A percentile compares a stretch with the other conserved stretches of the same genome.
These are phyloP conservation scores for Tipula helvola DNA, from an alignment of 2,888 invertebrate genomes.

Conservation along the genomic window DNA sequence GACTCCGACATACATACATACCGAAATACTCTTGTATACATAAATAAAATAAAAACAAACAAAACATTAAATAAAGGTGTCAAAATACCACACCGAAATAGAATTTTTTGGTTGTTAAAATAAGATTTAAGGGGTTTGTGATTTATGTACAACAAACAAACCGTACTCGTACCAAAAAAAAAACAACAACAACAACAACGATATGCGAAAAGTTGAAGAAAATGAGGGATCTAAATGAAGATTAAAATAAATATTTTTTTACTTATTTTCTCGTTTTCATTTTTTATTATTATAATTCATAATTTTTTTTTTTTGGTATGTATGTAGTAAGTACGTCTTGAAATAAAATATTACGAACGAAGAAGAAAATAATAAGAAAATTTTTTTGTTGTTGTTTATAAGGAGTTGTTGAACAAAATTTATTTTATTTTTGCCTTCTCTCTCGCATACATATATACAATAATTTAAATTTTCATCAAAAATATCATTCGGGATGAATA, in stretches of 20 bases:
- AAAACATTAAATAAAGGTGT: constrained; percentile 4
- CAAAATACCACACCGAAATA: neutral
- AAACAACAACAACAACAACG: neutral
- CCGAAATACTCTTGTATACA: neutral
- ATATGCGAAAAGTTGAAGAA: neutral
- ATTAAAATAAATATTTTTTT: neutral
- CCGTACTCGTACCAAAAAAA: neutral
- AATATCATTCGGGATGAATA: neutral
- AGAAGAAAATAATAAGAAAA: neutral
- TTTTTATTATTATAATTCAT: neutral
- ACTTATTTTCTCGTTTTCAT: neutral
- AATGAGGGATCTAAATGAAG: constrained; percentile 4
- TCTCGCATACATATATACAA: neutral
- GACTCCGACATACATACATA: neutral
- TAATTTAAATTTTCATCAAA: neutral
- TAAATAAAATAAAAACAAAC: neutral
- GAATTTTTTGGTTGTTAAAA: constrained; percentile 4
- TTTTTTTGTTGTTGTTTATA: neutral
- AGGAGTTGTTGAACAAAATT: neutral
- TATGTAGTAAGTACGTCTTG: neutral
- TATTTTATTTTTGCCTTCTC: neutral
- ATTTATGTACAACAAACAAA: constrained; percentile 4
- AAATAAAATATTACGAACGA: neutral
- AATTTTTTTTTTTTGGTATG: neutral
- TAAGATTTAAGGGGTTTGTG: neutral